These are phyloP conservation scores for Megamerina dolium DNA, from an alignment of 2,888 invertebrate species.

Conservation along the genomic window DNA sequence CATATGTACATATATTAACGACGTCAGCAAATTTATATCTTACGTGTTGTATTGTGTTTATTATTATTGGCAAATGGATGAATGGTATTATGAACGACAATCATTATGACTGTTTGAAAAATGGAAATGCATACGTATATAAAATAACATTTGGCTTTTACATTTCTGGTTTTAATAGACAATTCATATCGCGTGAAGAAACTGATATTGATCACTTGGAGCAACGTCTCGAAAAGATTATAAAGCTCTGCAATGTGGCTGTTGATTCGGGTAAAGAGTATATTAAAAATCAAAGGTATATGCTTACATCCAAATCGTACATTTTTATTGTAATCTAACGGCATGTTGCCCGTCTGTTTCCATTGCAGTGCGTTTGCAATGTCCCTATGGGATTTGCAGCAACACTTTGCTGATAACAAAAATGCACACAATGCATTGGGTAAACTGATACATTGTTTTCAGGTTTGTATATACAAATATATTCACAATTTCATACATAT, in stretches of 20 bases:
- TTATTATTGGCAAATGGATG: too few species aligned
- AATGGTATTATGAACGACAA: too few species aligned
- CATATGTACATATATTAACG: too few species aligned
- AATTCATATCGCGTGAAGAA: constrained; percentile 81
- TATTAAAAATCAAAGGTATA: constrained; percentile 79
- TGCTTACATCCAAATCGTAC: neutral
- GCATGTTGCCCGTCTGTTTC: neutral
- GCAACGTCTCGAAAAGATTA: constrained; percentile 81
- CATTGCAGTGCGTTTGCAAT: constrained; percentile 66
- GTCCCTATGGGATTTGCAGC: constrained; percentile 83
- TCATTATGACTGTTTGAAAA: too few species aligned
- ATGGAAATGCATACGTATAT: too few species aligned
- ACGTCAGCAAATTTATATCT: too few species aligned
- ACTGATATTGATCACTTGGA: constrained; percentile 81
- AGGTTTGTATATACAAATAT: constrained; percentile 54
- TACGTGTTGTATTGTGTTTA: too few species aligned
- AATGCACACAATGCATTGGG: constrained; percentile 73
- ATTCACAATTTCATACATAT: too few species aligned
- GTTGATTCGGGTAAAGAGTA: constrained; percentile 89
- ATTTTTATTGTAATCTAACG: neutral
- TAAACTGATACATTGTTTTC: constrained; percentile 64
- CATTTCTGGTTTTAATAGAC: too few species aligned
- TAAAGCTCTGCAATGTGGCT: constrained; percentile 84
- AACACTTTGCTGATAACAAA: constrained; percentile 80
- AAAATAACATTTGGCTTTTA: too few species aligned